Percentiles rank a stretch among this genome's conserved stretches.
Conservation (phyloP, 1,140 invertebrate species). For the Oryzaephilus surinamensis region DNA sequence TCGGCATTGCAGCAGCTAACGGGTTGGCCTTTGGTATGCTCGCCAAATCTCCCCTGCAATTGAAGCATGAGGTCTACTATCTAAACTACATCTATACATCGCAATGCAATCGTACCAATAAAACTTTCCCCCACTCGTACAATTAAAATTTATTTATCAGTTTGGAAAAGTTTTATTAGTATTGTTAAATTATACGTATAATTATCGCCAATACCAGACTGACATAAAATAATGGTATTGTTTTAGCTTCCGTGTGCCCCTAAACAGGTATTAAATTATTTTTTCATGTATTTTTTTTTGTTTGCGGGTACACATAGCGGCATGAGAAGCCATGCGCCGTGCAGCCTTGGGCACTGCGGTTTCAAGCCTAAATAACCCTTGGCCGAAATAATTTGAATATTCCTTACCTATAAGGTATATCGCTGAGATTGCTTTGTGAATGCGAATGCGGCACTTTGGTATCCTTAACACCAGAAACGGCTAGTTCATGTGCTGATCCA, state of each 20-base stretch:
- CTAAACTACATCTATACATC: conserved; percentile 22
- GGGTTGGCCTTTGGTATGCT: conserved; percentile 13
- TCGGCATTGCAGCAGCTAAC: conserved; percentile 21
- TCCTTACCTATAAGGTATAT: conserved; percentile 62
- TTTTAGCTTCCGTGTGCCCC: not conserved
- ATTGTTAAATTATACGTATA: not conserved
- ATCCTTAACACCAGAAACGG: conserved; percentile 53
- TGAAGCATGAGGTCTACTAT: conserved; percentile 27
- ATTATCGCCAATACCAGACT: too few species aligned
- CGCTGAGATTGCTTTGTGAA: conserved; percentile 71
- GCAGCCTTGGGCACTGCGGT: conserved; percentile 13
- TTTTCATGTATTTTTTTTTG: too few species aligned
- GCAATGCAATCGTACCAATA: not conserved
- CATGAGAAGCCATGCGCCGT: conserved; percentile 20
- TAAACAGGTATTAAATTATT: too few species aligned
- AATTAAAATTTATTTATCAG: not conserved
- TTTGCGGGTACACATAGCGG: conserved; percentile 14
- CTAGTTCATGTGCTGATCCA: conserved; percentile 67
- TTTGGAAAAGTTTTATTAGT: not conserved
- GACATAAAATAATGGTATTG: not conserved
- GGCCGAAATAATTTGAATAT: not conserved
- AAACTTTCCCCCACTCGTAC: not conserved
- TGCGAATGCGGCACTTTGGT: conserved; percentile 62
- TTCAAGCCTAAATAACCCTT: too few species aligned
- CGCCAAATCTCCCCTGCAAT: conserved; percentile 55